Conservation (phyloP, 2,113 vertebrate species). For the Apus apus region DNA sequence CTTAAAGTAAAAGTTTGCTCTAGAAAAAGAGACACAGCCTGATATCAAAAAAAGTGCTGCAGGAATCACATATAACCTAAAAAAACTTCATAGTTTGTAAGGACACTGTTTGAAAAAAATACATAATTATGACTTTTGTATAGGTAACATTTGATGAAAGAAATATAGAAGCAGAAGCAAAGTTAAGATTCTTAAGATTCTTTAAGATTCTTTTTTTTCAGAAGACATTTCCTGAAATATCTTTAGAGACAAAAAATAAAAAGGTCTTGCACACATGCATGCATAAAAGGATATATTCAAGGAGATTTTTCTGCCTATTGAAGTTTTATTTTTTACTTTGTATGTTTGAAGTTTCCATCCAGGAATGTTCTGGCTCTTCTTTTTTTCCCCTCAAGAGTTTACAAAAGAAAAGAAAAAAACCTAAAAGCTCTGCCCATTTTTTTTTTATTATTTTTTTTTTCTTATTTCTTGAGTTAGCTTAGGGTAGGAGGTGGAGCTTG, state of each 20-base stretch:
- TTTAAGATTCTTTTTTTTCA: neutral
- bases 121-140: neutral
- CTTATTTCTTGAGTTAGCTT: conserved; percentile 29
- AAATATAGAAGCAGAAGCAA: neutral
- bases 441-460: neutral
- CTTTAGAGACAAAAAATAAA: neutral
- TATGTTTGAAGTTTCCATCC: conserved; percentile 22
- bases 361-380: neutral
- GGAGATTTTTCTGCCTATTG: neutral
- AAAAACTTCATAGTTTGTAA: neutral
- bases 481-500: conserved; percentile 10
- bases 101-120: neutral
- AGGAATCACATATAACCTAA: neutral
- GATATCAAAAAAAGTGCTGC: neutral
- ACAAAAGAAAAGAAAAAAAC: neutral
- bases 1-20: neutral
- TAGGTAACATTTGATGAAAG: neutral
- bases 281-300: neutral
- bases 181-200: neutral
- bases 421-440: neutral
- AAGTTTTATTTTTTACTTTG: conserved; percentile 43
- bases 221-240: neutral
- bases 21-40: neutral
- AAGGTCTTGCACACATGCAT: neutral
- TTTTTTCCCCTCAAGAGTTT: neutral